Evolutionary conservation across 2,888 invertebrate genomes (phyloP).

Genomic region (Cephus sareptanus): DNA sequence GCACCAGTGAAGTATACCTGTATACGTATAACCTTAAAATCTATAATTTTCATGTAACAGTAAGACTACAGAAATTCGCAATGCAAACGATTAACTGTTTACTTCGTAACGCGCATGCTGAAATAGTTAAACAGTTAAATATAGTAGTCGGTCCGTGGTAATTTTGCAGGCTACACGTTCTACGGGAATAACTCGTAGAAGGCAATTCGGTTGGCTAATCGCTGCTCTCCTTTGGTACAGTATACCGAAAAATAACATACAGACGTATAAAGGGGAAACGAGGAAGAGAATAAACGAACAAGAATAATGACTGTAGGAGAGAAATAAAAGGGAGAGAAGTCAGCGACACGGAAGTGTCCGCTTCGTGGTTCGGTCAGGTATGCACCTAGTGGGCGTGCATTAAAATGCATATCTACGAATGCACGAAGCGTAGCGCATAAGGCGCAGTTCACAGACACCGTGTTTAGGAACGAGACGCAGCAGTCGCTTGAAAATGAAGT

Average conservation of each 20-base stretch:
- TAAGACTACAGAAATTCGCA: neutral
- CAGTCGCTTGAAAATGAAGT: neutral
- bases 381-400: slow-evolving; percentile 20
- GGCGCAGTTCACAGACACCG: neutral
- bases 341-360: slow-evolving; percentile 21
- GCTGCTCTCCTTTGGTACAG: neutral
- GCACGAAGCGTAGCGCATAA: neutral
- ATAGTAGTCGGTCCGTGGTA: neutral
- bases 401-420: neutral
- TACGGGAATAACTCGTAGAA: neutral
- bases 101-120: neutral
- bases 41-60: neutral
- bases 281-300: neutral
- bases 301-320: neutral
- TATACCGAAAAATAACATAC: neutral
- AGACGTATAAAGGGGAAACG: neutral
- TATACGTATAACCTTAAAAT: neutral
- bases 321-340: slow-evolving; percentile 10
- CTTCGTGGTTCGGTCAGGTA: slow-evolving; percentile 16
- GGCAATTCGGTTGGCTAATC: neutral
- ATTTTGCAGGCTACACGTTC: neutral
- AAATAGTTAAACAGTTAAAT: neutral
- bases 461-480: neutral
- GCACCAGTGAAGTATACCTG: neutral
- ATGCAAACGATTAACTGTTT: neutral